phyloP scores from a whole-genome alignment of 2,797 vertebrate genomes.

The Lates japonicus region DNA sequence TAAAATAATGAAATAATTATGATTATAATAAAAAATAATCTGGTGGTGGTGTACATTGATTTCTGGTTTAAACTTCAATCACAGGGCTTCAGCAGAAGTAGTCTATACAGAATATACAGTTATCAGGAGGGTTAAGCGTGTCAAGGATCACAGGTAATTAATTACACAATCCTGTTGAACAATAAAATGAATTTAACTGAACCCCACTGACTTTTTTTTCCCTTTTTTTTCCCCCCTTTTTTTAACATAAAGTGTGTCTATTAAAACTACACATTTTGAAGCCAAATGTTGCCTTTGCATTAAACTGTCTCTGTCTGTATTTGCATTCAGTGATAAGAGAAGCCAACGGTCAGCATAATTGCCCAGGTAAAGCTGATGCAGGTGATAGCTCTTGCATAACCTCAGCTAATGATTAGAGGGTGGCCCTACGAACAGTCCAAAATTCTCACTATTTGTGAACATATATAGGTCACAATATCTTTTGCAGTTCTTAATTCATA shows the following conservation, averaged over 20 bases:
- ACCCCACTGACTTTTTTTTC: too few species aligned
- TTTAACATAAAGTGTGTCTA: neutral
- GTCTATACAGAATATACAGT: too few species aligned
- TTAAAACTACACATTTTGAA: neutral
- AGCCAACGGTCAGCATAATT: conserved; percentile 77
- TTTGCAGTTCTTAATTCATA: neutral
- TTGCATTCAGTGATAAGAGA: conserved; percentile 69
- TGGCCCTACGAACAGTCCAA: conserved; percentile 51
- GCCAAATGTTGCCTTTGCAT: neutral
- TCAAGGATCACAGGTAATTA: too few species aligned
- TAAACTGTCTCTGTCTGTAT: conserved; percentile 19
- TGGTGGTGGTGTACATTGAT: too few species aligned
- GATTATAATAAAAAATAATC: too few species aligned
- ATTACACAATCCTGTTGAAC: too few species aligned
- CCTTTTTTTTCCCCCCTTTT: too few species aligned
- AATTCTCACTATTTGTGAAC: conserved; percentile 2
- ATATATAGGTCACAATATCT: neutral
- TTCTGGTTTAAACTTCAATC: too few species aligned
- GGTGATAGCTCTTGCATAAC: conserved; percentile 75
- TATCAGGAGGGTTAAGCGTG: too few species aligned
- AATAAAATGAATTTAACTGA: too few species aligned
- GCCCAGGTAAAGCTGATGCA: conserved; percentile 66
- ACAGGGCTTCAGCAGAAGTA: too few species aligned
- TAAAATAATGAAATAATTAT: too few species aligned
- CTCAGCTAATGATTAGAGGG: conserved; percentile 74